Percentiles rank a stretch among this genome's conserved stretches.
Evolutionary conservation across 2,888 invertebrate species (phyloP).

Genomic region (Megamerina dolium): DNA sequence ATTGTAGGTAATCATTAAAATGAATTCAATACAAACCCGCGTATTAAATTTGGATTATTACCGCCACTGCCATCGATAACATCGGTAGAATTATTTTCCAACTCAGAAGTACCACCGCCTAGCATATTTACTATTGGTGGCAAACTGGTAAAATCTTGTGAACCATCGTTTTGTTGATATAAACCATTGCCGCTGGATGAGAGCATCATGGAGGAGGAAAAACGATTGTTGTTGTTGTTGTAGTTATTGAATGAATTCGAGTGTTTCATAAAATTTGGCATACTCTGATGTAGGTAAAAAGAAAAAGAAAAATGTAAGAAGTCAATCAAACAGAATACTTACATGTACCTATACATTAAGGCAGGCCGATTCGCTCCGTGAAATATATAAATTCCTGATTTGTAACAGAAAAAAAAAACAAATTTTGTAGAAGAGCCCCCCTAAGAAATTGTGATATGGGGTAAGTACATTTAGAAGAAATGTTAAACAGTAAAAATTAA

Average conservation of each 20-base stretch:
- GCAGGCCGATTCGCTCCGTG: no score
- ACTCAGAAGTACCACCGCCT: constrained; percentile 34
- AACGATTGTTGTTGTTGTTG: no score
- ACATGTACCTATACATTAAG: background rate
- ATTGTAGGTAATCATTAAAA: no score
- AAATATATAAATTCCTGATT: no score
- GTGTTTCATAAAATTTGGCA: constrained; percentile 35
- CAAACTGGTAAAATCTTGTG: constrained; percentile 60
- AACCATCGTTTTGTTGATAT: constrained; percentile 34
- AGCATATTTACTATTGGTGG: constrained; percentile 61
- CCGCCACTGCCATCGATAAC: constrained; percentile 43
- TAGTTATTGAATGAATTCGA: constrained; percentile 32
- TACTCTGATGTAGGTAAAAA: no score
- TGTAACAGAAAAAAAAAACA: no score
- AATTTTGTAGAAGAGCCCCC: no score
- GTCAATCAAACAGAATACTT: background rate
- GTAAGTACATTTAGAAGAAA: no score
- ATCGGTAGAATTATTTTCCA: constrained; percentile 44
- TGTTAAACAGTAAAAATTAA: no score
- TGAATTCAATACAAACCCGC: constrained; percentile 40
- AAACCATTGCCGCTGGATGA: constrained; percentile 21
- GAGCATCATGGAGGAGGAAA: constrained; percentile 34
- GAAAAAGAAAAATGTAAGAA: no score
- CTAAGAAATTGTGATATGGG: no score
- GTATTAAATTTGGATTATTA: constrained; percentile 45